Percentiles rank a stretch among this genome's conserved stretches.
These are phyloP conservation scores for Acridotheres tristis DNA, from an alignment of 2,797 vertebrate genomes.

Conservation along the genomic window DNA sequence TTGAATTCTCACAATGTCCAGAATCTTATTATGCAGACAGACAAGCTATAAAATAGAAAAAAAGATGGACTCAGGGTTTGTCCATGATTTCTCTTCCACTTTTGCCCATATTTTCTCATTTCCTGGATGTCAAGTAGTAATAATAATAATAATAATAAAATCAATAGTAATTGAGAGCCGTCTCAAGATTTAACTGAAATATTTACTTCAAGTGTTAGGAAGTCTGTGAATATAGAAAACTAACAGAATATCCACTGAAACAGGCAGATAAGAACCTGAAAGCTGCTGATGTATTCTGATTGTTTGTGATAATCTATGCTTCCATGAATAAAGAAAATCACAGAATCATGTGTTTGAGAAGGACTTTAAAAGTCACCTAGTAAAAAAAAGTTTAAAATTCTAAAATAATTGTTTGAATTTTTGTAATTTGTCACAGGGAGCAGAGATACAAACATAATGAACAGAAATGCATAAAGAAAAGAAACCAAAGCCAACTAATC, in stretches of 20 bases:
- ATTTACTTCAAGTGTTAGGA: neutral
- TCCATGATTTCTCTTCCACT: neutral
- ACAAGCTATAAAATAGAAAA: neutral
- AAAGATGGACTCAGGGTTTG: neutral
- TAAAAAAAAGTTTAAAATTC: neutral
- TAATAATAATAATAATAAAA: neutral
- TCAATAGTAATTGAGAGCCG: neutral
- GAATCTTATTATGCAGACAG: neutral
- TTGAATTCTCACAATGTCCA: slow-evolving; percentile 2
- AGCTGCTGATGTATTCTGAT: neutral
- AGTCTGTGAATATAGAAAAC: neutral
- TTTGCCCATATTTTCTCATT: neutral
- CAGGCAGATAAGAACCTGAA: neutral
- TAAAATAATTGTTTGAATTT: neutral
- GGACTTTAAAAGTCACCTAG: neutral
- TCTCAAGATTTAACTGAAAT: neutral
- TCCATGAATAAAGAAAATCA: neutral
- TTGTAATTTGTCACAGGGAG: neutral
- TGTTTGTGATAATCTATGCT: neutral
- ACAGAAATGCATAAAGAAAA: neutral
- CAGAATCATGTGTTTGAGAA: neutral
- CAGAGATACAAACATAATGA: neutral
- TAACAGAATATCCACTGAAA: neutral
- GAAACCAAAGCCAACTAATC: neutral
- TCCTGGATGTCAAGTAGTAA: neutral